Evolutionary conservation across 2,113 vertebrate species (phyloP).

Genomic region (Platysternon megacephalum): DNA sequence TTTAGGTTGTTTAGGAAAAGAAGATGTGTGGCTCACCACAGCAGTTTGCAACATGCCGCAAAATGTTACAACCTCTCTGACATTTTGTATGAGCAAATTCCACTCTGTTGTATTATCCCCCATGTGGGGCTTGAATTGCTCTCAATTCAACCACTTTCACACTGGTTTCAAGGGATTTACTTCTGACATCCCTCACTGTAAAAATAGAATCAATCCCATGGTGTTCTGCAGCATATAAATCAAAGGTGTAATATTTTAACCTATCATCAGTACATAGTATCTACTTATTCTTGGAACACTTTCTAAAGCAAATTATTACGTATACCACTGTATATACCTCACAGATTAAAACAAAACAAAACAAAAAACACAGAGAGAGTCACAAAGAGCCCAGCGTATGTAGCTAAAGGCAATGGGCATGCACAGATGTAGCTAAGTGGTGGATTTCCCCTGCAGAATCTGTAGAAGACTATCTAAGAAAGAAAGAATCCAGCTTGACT

Average conservation of each 20-base stretch:
- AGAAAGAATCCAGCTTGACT: background rate
- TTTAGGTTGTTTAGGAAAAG: background rate
- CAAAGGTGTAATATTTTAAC: background rate
- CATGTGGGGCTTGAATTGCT: rapidly evolving
- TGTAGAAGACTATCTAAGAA: background rate
- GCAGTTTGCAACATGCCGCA: rapidly evolving
- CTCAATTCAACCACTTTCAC: background rate
- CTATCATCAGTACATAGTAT: background rate
- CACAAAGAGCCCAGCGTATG: rapidly evolving
- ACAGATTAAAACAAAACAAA: background rate
- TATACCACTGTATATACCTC: background rate
- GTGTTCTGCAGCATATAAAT: background rate
- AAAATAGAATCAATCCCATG: rapidly evolving
- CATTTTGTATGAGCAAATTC: background rate
- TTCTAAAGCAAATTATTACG: background rate
- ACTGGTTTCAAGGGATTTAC: background rate
- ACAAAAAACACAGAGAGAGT: background rate
- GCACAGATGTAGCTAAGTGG: background rate
- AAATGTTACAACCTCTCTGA: background rate
- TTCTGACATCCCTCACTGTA: background rate
- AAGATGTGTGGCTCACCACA: background rate
- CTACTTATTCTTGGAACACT: background rate
- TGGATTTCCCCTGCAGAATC: background rate
- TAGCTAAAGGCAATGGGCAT: background rate
- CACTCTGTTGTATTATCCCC: rapidly evolving